These are phyloP conservation scores for Pygoscelis antarcticus DNA, from an alignment of 2,113 vertebrate genomes.

Conservation along the genomic window DNA sequence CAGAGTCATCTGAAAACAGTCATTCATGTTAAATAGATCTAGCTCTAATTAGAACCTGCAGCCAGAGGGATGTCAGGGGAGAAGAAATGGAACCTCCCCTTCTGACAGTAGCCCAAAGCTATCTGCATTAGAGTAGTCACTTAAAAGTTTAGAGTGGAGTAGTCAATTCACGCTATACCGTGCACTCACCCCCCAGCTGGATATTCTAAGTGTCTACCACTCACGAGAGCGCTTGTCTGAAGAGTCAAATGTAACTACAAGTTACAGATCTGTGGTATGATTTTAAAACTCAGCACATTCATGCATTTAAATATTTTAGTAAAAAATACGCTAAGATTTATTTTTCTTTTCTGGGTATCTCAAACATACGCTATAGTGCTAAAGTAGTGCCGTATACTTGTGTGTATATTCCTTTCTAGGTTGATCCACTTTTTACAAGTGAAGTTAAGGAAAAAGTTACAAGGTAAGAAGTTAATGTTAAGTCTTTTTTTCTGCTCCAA, in stretches of 20 bases:
- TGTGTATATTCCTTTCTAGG: constrained; percentile 64
- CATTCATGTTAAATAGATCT: not conserved
- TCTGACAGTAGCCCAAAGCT: not conserved
- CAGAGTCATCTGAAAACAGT: not conserved
- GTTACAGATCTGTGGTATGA: not conserved
- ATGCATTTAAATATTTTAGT: not conserved
- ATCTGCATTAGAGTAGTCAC: not conserved
- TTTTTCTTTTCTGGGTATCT: not conserved
- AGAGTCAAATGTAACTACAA: not conserved
- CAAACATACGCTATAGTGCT: not conserved
- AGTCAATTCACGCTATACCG: not conserved
- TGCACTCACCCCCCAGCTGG: not conserved
- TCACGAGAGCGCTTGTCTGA: not conserved
- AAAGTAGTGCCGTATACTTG: not conserved
- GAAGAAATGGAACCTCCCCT: not conserved
- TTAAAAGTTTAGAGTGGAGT: not conserved
- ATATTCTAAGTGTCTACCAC: not conserved
- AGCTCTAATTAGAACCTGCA: not conserved
- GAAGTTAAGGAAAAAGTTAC: constrained; percentile 82
- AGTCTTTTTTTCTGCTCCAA: not conserved
- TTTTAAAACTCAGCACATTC: not conserved
- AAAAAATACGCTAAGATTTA: not conserved
- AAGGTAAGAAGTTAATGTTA: constrained; percentile 74
- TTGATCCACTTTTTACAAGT: constrained; percentile 81
- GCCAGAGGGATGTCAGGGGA: not conserved